These are phyloP conservation scores for Hepsetus odoe DNA, from an alignment of 2,113 vertebrate genomes.

Conservation along the genomic window DNA sequence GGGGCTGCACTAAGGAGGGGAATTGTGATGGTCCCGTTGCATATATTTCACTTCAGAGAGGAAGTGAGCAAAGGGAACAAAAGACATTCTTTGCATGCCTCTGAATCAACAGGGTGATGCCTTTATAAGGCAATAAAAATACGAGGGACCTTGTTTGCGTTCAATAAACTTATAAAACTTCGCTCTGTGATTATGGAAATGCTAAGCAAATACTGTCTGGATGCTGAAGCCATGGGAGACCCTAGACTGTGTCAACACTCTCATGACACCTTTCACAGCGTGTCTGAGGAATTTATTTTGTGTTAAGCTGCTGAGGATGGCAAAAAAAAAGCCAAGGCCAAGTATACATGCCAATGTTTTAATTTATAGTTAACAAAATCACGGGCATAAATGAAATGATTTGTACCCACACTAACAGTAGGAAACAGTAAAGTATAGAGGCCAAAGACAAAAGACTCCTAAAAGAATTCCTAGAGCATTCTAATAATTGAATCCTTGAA, in stretches of 20 bases:
- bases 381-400: not conserved
- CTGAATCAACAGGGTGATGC: constrained; percentile 67
- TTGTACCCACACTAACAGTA: not conserved
- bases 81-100: constrained; percentile 74
- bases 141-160: constrained; percentile 43
- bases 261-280: constrained; percentile 4
- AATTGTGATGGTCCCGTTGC: constrained; percentile 43
- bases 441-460: too few species aligned
- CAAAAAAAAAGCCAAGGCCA: not conserved
- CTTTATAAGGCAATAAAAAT: constrained; percentile 74
- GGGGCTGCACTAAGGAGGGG: constrained; percentile 15
- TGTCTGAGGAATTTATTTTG: not conserved
- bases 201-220: constrained; percentile 57
- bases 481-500: too few species aligned
- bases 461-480: too few species aligned
- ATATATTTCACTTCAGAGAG: constrained; percentile 21
- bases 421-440: too few species aligned
- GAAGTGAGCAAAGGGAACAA: constrained; percentile 53
- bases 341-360: too few species aligned
- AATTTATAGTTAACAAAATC: not conserved
- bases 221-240: constrained; percentile 13
- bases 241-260: not conserved
- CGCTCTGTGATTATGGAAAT: constrained; percentile 47
- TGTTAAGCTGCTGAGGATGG: not conserved
- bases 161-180: constrained; percentile 46